Conservation (phyloP, 2,888 invertebrate species). For the Chesias legatella region DNA sequence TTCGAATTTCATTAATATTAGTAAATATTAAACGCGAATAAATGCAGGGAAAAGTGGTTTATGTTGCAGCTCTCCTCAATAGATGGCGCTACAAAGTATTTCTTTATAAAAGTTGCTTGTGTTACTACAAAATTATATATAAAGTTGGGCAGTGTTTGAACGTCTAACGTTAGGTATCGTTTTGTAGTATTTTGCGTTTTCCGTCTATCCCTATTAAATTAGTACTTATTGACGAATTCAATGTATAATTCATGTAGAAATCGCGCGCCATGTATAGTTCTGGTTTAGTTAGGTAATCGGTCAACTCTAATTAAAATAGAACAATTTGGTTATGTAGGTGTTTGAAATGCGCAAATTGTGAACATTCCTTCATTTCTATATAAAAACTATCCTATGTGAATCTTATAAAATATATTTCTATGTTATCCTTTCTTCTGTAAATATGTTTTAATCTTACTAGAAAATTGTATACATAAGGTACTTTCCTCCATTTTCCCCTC, state of each 20-base stretch:
- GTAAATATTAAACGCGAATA: constrained; percentile 8
- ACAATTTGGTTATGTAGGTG: constrained; percentile 1
- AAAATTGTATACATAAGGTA: neutral
- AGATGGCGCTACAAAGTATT: constrained; percentile 4
- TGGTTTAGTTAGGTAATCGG: neutral
- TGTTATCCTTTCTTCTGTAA: constrained; percentile 8
- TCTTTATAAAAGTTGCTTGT: no score
- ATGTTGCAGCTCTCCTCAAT: constrained; percentile 9
- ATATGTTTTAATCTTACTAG: constrained; percentile 3
- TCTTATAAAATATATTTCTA: neutral
- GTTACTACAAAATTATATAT: no score
- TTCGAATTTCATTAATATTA: constrained; percentile 7
- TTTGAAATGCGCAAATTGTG: constrained; percentile 17
- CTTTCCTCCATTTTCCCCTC: constrained; percentile 1
- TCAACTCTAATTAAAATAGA: neutral
- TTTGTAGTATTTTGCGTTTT: no score
- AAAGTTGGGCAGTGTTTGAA: no score
- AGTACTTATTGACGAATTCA: no score
- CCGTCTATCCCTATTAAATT: no score
- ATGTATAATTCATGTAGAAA: no score
- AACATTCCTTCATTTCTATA: constrained; percentile 23
- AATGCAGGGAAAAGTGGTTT: constrained; percentile 7
- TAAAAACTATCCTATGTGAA: neutral
- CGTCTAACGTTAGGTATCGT: no score
- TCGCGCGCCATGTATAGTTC: no score